phyloP scores from a whole-genome alignment of 2,797 vertebrate species.

The Brachyrhaphis roseni region DNA sequence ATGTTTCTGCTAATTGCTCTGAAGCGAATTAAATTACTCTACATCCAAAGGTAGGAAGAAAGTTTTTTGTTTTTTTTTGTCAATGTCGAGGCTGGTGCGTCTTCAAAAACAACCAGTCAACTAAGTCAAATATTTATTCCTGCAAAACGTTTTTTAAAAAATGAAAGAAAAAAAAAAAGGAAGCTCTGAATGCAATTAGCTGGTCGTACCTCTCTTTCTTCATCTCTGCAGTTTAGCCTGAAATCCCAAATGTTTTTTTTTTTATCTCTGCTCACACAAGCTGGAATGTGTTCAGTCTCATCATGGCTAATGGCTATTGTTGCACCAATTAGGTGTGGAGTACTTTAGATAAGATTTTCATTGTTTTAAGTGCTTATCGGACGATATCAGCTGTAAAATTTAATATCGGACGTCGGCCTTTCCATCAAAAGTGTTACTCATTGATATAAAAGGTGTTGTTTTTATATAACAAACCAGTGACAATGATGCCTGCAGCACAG shows the following conservation, averaged over 20 bases:
- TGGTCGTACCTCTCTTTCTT: neutral
- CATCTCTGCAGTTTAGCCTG: neutral
- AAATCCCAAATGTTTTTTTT: neutral
- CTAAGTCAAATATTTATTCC: neutral
- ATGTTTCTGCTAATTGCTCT: neutral
- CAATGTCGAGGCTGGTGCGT: neutral
- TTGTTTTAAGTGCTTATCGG: neutral
- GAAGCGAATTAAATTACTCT: neutral
- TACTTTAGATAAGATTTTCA: neutral
- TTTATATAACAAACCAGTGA: too few relatives aligned
- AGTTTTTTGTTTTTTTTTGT: neutral
- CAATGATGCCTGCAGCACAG: too few relatives aligned
- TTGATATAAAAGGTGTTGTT: too few relatives aligned
- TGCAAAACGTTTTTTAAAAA: neutral
- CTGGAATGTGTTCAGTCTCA: neutral
- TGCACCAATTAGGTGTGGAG: neutral
- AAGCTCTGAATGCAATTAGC: neutral
- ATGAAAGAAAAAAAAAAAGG: too few relatives aligned
- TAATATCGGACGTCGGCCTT: too few relatives aligned
- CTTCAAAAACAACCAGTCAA: neutral
- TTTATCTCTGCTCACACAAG: neutral
- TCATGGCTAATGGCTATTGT: neutral
- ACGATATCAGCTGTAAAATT: too few relatives aligned
- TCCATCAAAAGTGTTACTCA: too few relatives aligned
- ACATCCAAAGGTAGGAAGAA: neutral